Base-by-base conservation (phyloP, 2,797 vertebrate species). In the Loriculus beryllinus region DNA sequence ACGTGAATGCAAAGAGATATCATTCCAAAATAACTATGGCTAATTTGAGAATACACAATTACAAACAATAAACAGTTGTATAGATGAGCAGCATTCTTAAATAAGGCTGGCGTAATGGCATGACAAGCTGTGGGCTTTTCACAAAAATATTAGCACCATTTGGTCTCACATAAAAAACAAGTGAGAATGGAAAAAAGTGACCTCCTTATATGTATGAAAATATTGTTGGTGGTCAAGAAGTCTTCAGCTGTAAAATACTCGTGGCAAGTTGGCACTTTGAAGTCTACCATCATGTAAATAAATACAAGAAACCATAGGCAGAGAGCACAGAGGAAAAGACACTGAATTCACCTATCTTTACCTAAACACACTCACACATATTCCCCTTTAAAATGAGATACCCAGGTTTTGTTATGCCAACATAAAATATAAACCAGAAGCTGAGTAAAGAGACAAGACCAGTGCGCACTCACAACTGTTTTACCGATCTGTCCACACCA, bases 1-100 rank as follows among this genome's bases (percentile, higher is more conserved):
- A 90, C 90, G 81, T 88, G 79, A 93, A 87, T 84, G 89, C 63
- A 89, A 71, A 77, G 39, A 93, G 17, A 82, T 59, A 90, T 91
- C 72, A 82, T 93, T 96, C 88, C 83, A 92, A 96, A 96, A 82
- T 79, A 90, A 82, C 69, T 90, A 92, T 2, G 42, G 86, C 92
- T 95, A 96, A 96, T 93, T 96, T 96, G 77, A 95, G 90, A 75
- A 81, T 52, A 89, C 25, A 69, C 52, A 80, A 20, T 74, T 78
- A 94, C 49, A 95, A 95, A 82, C 29, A 92, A 63, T 35, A 47
- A 86, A 49, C 21, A 77, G 64, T 33, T 33, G 59, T 11, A 70
- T 4, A 85, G 31, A 79, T 51, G 6, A 85, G 48, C 40, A 86
- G 29, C 29, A 54, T 28, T 88, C 67, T 76, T 72, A 86, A 90